Evolutionary conservation across 2,113 vertebrate species (phyloP).

Genomic region (Bettongia penicillata): DNA sequence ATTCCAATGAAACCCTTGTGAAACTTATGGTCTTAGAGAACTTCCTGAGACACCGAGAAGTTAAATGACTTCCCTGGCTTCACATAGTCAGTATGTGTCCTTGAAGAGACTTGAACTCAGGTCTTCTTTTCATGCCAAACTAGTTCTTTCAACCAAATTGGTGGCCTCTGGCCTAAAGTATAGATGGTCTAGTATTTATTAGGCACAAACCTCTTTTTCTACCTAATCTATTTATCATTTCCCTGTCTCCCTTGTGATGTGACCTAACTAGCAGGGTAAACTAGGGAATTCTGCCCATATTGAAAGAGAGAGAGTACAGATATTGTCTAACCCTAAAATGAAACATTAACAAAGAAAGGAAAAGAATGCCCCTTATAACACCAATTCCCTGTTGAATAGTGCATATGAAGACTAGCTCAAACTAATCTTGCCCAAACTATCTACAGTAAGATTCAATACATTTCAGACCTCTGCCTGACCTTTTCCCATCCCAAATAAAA

Average conservation of each 20-base stretch:
- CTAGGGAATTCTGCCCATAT: not conserved
- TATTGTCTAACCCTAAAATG: not conserved
- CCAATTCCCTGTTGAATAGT: not conserved
- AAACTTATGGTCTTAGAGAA: not conserved
- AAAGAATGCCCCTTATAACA: not conserved
- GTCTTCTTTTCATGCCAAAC: not conserved
- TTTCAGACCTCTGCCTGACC: not conserved
- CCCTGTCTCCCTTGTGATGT: not conserved
- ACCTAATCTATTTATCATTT: not conserved
- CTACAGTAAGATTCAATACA: not conserved
- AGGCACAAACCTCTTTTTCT: not conserved
- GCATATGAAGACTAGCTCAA: not conserved
- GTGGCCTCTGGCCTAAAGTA: not conserved
- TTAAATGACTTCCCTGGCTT: not conserved
- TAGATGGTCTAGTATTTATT: not conserved
- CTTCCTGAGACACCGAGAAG: not conserved
- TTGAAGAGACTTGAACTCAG: not conserved
- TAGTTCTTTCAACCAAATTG: not conserved
- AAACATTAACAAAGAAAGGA: not conserved
- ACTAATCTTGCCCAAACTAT: not conserved
- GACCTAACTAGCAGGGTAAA: not conserved
- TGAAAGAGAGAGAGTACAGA: not conserved
- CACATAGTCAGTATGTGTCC: not conserved
- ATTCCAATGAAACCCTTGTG: not conserved
- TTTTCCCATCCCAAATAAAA: not conserved